These are phyloP conservation scores for Benitochromis conjunctus DNA, from an alignment of 2,113 vertebrate genomes.

Conservation along the genomic window DNA sequence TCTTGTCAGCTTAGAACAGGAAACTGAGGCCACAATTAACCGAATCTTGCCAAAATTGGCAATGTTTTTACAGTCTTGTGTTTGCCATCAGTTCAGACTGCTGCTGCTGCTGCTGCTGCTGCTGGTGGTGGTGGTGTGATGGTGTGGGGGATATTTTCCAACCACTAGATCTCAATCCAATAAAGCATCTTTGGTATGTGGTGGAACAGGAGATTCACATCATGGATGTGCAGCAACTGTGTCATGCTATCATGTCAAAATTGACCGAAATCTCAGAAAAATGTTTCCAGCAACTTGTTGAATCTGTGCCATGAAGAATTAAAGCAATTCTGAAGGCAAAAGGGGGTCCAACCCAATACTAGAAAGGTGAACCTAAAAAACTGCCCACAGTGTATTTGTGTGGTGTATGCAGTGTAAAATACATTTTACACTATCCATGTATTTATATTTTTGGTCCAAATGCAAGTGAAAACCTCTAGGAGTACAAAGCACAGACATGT, in stretches of 20 bases:
- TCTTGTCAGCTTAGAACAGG: not conserved
- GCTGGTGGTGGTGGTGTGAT: too few relatives aligned
- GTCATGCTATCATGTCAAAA: not conserved
- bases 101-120: not conserved
- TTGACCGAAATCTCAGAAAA: not conserved
- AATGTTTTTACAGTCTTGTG: not conserved
- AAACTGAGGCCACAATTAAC: not conserved
- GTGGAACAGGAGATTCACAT: not conserved
- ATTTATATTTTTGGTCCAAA: not conserved
- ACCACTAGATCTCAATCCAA: not conserved
- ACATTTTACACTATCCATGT: not conserved
- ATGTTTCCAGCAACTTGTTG: not conserved
- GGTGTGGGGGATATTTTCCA: not conserved
- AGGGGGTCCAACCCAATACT: not conserved
- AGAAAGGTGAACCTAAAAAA: not conserved
- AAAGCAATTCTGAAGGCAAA: not conserved
- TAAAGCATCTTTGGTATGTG: not conserved
- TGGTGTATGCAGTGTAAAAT: not conserved
- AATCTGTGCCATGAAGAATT: not conserved
- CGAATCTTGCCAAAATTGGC: not conserved
- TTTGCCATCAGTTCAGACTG: not conserved
- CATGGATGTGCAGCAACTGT: not conserved
- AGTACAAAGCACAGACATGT: not conserved
- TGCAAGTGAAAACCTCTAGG: not conserved
- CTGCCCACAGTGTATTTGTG: not conserved